Evolutionary conservation across 2,797 vertebrate species (phyloP).

Genomic region (Chelon labrosus): DNA sequence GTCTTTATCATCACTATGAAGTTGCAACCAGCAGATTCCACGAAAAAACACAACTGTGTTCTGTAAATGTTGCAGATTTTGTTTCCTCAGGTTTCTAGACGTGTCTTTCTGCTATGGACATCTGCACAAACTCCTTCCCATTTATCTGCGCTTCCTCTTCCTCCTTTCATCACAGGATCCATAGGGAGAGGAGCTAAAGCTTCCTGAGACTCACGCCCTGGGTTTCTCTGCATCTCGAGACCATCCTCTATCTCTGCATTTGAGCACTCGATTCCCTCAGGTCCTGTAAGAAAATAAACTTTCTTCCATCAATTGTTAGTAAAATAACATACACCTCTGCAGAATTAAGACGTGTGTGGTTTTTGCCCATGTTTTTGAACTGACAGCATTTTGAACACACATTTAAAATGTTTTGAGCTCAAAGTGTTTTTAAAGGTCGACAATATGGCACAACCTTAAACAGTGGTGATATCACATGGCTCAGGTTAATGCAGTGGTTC

Average conservation of each 20-base stretch:
- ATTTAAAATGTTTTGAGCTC: not conserved
- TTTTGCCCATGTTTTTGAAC: no score
- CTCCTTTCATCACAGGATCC: no score
- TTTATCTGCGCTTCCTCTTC: no score
- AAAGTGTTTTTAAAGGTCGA: not conserved
- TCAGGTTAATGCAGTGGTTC: slow-evolving; percentile 12
- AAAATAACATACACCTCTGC: not conserved
- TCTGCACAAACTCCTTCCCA: no score
- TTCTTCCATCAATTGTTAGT: not conserved
- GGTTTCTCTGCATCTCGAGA: no score
- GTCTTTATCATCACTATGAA: not conserved
- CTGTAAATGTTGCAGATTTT: not conserved
- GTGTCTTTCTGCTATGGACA: no score
- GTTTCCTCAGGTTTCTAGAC: not conserved
- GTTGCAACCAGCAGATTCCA: not conserved
- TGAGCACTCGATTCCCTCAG: no score
- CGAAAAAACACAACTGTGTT: not conserved
- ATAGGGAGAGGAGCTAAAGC: no score
- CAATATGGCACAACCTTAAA: not conserved
- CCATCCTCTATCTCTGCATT: no score
- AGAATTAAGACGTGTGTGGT: no score
- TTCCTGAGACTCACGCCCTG: no score
- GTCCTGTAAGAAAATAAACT: no score
- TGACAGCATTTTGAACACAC: not conserved
- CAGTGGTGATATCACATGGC: not conserved